Percentiles rank a stretch among this genome's conserved stretches.
Evolutionary conservation across 2,113 vertebrate species (phyloP).

Genomic region (Acrocephalus kingi): DNA sequence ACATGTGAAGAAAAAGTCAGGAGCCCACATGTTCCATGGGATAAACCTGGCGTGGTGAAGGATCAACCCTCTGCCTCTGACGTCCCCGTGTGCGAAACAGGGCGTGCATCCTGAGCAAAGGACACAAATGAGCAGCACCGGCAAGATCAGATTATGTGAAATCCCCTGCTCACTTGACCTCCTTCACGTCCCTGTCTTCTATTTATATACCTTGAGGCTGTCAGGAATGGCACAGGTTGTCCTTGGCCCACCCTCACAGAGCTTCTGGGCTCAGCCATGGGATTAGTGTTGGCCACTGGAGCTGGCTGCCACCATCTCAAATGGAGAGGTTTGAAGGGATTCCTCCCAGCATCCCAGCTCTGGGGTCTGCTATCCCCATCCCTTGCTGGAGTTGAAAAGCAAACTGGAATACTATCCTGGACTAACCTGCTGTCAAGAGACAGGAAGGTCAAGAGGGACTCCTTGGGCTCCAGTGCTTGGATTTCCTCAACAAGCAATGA

Average conservation of each 20-base stretch:
- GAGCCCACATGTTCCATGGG: neutral
- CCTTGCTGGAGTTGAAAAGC: neutral
- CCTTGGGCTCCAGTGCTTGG: neutral
- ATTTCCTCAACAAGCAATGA: neutral
- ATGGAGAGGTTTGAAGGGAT: neutral
- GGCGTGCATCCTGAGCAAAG: neutral
- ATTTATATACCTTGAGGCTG: constrained; percentile 51
- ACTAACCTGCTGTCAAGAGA: neutral
- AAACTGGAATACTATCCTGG: neutral
- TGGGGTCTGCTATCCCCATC: neutral
- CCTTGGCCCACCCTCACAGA: neutral
- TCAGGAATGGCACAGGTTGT: neutral
- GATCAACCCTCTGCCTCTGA: neutral
- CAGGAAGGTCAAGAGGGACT: neutral
- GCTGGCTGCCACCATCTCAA: neutral
- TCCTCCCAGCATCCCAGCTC: neutral
- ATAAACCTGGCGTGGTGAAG: neutral
- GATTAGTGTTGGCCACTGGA: neutral
- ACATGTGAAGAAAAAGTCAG: neutral
- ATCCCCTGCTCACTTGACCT: constrained; percentile 59
- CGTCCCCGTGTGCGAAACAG: neutral
- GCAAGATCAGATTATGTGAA: constrained; percentile 58
- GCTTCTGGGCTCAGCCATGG: neutral
- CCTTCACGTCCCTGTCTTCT: constrained; percentile 53
- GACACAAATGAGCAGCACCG: constrained; percentile 37